Conservation (phyloP, 2,113 vertebrate species). For the Hyaena hyaena region DNA sequence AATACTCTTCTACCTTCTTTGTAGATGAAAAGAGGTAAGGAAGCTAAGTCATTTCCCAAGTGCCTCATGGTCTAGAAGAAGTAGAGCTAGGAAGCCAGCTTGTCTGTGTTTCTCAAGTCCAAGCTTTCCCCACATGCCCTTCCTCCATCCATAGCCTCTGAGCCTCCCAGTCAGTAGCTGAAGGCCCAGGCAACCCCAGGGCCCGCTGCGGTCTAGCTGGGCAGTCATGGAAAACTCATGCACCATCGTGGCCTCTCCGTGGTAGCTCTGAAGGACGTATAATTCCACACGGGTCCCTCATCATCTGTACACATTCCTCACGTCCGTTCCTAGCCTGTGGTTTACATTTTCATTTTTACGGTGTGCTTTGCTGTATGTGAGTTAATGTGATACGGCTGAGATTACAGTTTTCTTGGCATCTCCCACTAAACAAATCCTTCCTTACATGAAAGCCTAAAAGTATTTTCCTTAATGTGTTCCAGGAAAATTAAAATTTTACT, state of each 20-base stretch:
- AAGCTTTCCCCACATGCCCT: rapidly evolving
- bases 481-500: neutral
- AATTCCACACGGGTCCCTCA: neutral
- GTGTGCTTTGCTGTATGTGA: neutral
- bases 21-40: neutral
- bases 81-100: neutral
- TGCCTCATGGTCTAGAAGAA: neutral
- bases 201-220: neutral
- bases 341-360: neutral
- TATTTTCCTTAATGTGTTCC: neutral
- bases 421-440: neutral
- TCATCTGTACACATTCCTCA: neutral
- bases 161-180: rapidly evolving
- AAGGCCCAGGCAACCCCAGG: neutral
- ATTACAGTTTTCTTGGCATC: neutral
- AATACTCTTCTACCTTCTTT: neutral
- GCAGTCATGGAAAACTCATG: rapidly evolving
- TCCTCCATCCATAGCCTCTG: too few relatives aligned
- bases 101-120: neutral
- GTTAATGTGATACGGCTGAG: neutral
- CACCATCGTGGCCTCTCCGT: rapidly evolving
- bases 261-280: too few relatives aligned
- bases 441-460: neutral
- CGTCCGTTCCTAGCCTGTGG: neutral
- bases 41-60: neutral